Evolutionary conservation across 2,888 invertebrate species (phyloP), one percentile per base, ranked within the genome.

Genomic region (Nebria salina): DNA sequence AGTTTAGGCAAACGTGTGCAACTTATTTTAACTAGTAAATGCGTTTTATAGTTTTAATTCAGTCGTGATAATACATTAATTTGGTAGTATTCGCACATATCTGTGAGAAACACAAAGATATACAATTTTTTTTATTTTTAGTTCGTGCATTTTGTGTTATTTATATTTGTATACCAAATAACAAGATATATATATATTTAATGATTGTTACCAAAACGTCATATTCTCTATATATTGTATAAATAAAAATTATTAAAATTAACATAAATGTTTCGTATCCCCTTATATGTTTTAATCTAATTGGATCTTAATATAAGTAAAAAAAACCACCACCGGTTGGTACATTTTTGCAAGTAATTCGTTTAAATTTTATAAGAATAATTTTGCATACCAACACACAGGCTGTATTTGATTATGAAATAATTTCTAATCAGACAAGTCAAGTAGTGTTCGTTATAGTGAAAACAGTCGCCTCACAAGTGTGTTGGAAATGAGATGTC

Each of bases 131-230:
- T 54, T 54, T 20, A 20, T 20, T 54, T 11, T 54, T 7, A 54
- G 54, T 54, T 54, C 54, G 54, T 54, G 54, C 54, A 54, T 54
- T 8, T 25, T 68, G 68, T 68, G 26, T 25, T 68, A 68, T 20
- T 20, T 68, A 68, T 26, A 68, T 68, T 68, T 20, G 68, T 25
- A 68, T 25, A 68, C 20, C 26, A 25, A 68, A 68, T 68, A 26
- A 68, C 68, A 68, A 25, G 9, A 26, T 68, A 68, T 26, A 66
- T 66, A 66, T 20, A 68, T 25, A 68, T 68, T 68, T 68, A 25
- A 68, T 68, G 68, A 15, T 68, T 68, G 68, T 68, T 68, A 26
- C 20, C 26, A 68, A 68, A 25, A 68, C 20, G 68, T 68, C 26
- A 54, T 8, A 54, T 54, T 54, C 54, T 54, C 54, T 54, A 54